A percentile compares a stretch with the other conserved stretches of the same genome.
phyloP scores from a whole-genome alignment of 2,888 invertebrate genomes.

The Ptilodon capucinus region DNA sequence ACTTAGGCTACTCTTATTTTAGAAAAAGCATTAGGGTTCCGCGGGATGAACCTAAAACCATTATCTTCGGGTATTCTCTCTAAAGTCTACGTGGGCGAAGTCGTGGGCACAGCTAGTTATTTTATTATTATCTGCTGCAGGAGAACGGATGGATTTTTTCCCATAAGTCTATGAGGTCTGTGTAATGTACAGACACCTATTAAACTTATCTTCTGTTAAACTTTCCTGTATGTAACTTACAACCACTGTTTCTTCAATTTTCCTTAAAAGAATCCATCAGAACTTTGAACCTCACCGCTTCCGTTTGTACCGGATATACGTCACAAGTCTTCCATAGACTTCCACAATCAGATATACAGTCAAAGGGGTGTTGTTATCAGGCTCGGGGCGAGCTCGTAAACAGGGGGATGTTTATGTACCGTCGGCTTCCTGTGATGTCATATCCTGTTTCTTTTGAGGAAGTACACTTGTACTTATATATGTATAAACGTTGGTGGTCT shows the following conservation, averaged over 20 bases:
- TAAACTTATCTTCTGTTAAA: no score
- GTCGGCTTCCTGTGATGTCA: conserved; percentile 28
- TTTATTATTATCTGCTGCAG: no score
- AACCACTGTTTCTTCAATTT: background rate
- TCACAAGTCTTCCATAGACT: conserved; percentile 25
- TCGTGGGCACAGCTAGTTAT: no score
- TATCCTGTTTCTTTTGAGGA: conserved; percentile 16
- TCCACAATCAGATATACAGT: conserved; percentile 25
- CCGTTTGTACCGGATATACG: conserved; percentile 22
- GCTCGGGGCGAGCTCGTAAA: conserved; percentile 30
- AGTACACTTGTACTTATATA: conserved; percentile 16
- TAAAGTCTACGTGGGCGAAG: no score
- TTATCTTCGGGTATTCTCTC: no score
- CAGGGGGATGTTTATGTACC: conserved; percentile 33
- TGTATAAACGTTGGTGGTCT: conserved; percentile 17
- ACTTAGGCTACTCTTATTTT: no score
- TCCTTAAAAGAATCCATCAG: background rate
- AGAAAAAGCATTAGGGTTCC: no score
- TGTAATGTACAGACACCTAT: no score
- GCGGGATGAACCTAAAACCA: no score
- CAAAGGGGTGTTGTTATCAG: conserved; percentile 21
- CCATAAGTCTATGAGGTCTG: no score
- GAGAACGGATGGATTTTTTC: no score
- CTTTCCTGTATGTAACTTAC: no score
- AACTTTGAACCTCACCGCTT: background rate